Percentiles rank a stretch among this genome's conserved stretches.
These are phyloP conservation scores for Drosophila ananassae DNA, from an alignment of 1,140 invertebrate genomes.

Conservation along the genomic window DNA sequence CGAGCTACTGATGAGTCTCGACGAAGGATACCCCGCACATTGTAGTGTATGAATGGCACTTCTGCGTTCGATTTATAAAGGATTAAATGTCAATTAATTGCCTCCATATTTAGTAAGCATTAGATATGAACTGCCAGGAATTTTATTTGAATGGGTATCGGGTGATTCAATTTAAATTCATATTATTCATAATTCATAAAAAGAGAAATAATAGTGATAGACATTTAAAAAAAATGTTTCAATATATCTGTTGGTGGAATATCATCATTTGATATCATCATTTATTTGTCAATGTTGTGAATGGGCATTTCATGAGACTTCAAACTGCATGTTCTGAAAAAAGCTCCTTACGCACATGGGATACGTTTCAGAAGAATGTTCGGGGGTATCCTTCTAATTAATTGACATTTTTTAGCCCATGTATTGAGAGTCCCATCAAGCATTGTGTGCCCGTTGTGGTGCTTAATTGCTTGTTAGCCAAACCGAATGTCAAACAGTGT, in stretches of 20 bases:
- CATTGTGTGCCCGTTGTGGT: slow-evolving; percentile 61
- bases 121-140: too few relatives aligned
- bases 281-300: neutral
- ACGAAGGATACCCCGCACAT: neutral
- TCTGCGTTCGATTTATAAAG: too few relatives aligned
- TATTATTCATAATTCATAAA: too few relatives aligned
- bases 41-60: too few relatives aligned
- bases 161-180: too few relatives aligned
- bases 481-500: slow-evolving; percentile 67
- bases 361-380: neutral
- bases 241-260: too few relatives aligned
- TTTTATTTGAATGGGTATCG: too few relatives aligned
- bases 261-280: too few relatives aligned
- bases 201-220: too few relatives aligned
- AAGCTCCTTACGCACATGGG: neutral
- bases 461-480: slow-evolving; percentile 71
- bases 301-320: neutral
- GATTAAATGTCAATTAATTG: too few relatives aligned
- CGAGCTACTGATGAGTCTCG: neutral
- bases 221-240: too few relatives aligned
- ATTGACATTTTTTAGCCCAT: slow-evolving; percentile 59
- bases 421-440: slow-evolving; percentile 9
- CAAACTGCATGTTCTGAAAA: neutral
- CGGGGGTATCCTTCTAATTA: slow-evolving; percentile 39
- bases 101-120: too few relatives aligned